Conservation (phyloP, 1,140 invertebrate genomes). For the Acyrthosiphon pisum region DNA sequence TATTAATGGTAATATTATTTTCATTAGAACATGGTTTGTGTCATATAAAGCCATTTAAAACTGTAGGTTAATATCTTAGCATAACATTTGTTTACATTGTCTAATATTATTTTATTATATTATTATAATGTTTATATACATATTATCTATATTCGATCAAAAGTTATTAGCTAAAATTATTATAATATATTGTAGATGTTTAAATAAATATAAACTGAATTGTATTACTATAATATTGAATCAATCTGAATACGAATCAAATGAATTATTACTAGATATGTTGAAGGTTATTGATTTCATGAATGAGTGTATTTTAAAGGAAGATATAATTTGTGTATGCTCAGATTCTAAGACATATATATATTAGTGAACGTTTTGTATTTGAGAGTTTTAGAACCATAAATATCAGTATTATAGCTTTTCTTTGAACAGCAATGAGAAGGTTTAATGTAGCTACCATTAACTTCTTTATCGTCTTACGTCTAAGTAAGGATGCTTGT, state of each 20-base stretch:
- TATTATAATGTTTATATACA: no score
- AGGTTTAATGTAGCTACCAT: background rate
- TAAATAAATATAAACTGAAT: background rate
- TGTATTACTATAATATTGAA: background rate
- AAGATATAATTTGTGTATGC: background rate
- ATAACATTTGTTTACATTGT: no score
- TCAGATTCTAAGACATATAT: background rate
- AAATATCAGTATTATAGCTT: background rate
- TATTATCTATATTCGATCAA: background rate
- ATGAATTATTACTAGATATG: background rate
- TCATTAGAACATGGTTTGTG: background rate
- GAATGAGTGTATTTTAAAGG: background rate
- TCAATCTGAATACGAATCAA: background rate
- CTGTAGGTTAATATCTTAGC: background rate
- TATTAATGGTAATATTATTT: background rate
- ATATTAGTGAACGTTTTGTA: background rate
- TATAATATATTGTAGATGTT: background rate
- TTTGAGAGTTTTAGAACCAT: background rate
- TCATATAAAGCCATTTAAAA: background rate
- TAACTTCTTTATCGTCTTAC: background rate
- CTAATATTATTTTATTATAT: background rate
- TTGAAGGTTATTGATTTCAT: background rate
- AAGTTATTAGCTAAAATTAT: background rate
- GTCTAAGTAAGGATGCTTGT: background rate
- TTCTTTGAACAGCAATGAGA: background rate